Conservation (phyloP, 2,888 invertebrate species). For the Spilosoma lubricipeda region DNA sequence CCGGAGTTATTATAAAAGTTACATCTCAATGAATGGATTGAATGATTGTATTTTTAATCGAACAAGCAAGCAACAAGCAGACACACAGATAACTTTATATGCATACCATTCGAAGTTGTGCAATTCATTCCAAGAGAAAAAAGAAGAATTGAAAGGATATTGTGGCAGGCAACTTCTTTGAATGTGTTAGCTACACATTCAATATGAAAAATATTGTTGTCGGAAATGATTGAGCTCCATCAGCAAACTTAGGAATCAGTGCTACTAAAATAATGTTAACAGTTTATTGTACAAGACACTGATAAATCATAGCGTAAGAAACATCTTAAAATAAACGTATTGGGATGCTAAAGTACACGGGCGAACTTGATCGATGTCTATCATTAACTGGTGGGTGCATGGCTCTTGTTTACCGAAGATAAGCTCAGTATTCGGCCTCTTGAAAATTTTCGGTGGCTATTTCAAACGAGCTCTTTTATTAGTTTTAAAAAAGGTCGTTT, state of each 20-base stretch:
- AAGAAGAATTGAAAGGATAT: conserved; percentile 13
- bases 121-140: conserved; percentile 8
- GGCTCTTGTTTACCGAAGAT: conserved; percentile 78
- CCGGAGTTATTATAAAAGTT: conserved; percentile 70
- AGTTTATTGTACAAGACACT: conserved; percentile 48
- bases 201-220: conserved; percentile 18
- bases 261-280: conserved; percentile 26
- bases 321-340: conserved; percentile 67
- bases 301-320: conserved; percentile 55
- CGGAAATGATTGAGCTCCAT: conserved; percentile 22
- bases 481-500: conserved; percentile 85
- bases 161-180: conserved; percentile 10
- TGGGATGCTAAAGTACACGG: conserved; percentile 61
- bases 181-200: conserved; percentile 4
- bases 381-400: conserved; percentile 70
- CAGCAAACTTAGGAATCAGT: conserved; percentile 12
- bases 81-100: conserved; percentile 12
- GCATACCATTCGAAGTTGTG: conserved; percentile 6
- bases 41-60: conserved; percentile 53
- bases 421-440: conserved; percentile 67
- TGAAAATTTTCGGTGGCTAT: conserved; percentile 83
- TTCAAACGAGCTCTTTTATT: conserved; percentile 84
- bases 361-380: conserved; percentile 75
- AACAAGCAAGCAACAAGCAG: conserved; percentile 32
- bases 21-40: conserved; percentile 68